A percentile compares a stretch with the other conserved stretches of the same genome.
These are phyloP conservation scores for Numida meleagris DNA, from an alignment of 2,113 vertebrate species.

Conservation along the genomic window DNA sequence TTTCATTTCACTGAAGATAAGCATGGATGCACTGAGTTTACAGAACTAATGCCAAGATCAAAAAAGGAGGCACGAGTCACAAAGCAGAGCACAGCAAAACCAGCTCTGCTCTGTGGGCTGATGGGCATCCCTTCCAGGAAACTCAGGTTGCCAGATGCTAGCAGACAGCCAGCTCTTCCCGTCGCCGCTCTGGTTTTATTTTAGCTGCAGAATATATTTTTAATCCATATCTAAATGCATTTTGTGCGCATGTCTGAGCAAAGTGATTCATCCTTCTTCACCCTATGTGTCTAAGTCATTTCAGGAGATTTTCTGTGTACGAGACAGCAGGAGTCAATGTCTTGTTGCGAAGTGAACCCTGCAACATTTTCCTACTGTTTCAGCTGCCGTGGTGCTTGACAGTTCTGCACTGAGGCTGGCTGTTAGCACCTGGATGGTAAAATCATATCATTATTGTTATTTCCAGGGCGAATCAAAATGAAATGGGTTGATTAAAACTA, in stretches of 20 bases:
- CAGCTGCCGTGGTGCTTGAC: background rate
- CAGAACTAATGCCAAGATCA: background rate
- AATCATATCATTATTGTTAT: background rate
- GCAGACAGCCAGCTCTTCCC: background rate
- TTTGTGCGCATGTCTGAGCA: background rate
- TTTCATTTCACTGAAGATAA: background rate
- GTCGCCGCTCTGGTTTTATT: background rate
- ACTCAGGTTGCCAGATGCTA: background rate
- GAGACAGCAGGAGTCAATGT: fast-evolving
- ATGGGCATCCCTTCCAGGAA: background rate
- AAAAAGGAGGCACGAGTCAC: background rate
- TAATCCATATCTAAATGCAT: background rate
- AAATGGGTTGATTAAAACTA: constrained; percentile 43
- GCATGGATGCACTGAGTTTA: background rate
- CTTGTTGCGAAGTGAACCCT: background rate
- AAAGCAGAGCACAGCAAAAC: background rate
- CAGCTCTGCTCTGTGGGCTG: fast-evolving
- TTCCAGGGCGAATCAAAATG: constrained; percentile 47
- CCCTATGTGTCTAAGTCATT: background rate
- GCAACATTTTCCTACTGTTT: background rate
- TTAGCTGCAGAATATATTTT: background rate
- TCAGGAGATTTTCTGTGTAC: background rate
- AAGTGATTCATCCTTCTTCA: background rate
- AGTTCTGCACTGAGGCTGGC: background rate
- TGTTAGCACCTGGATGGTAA: background rate